These are phyloP conservation scores for Eilema caniola DNA, from an alignment of 2,888 invertebrate genomes.

Conservation along the genomic window DNA sequence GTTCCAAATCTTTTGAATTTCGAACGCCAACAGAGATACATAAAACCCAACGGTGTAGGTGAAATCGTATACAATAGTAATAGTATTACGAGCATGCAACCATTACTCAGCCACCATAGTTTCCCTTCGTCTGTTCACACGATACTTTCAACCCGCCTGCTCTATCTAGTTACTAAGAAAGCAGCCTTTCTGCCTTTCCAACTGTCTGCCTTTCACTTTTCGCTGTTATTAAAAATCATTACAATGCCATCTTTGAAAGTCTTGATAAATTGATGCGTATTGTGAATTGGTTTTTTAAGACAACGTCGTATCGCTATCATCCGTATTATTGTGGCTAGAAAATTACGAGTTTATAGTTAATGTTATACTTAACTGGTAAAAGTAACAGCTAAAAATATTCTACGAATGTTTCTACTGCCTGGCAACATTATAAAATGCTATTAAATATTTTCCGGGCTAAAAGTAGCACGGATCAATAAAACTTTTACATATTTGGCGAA, in stretches of 20 bases:
- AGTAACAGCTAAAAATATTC: conserved; percentile 10
- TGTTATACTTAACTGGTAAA: neutral
- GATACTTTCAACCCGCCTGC: conserved; percentile 77
- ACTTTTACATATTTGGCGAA: conserved; percentile 24
- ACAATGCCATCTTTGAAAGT: conserved; percentile 73
- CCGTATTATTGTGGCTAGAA: conserved; percentile 1
- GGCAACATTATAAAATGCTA: conserved; percentile 20
- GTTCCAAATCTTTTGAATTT: conserved; percentile 28
- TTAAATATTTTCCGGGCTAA: conserved; percentile 12
- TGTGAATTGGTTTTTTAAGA: conserved; percentile 33
- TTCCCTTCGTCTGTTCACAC: conserved; percentile 78
- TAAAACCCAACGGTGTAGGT: conserved; percentile 37
- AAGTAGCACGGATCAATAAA: conserved; percentile 23
- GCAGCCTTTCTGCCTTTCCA: conserved; percentile 66
- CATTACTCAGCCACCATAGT: conserved; percentile 57
- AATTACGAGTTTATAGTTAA: neutral
- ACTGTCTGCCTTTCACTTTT: conserved; percentile 81
- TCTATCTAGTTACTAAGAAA: conserved; percentile 82
- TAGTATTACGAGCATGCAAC: conserved; percentile 48
- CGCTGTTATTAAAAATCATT: conserved; percentile 77
- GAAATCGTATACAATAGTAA: conserved; percentile 54
- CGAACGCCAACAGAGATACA: conserved; percentile 39
- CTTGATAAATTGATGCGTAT: conserved; percentile 54
- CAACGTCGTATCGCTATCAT: conserved; percentile 22
- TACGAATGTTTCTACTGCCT: conserved; percentile 6